Evolutionary conservation across 2,113 vertebrate species (phyloP).

Genomic region (Heterotis niloticus): DNA sequence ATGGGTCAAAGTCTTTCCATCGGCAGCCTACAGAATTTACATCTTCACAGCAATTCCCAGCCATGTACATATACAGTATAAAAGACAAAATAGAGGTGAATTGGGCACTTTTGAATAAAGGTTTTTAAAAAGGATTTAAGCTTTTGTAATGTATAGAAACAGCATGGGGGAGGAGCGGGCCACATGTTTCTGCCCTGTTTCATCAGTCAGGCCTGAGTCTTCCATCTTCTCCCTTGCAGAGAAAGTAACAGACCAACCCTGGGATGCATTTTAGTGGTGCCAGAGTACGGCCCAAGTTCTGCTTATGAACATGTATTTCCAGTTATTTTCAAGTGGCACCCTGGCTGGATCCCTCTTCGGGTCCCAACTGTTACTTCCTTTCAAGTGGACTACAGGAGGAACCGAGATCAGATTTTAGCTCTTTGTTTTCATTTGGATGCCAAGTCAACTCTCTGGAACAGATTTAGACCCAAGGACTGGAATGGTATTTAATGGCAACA

Average conservation of each 20-base stretch:
- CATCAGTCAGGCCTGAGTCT: neutral
- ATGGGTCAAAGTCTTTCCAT: no score
- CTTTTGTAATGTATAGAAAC: neutral
- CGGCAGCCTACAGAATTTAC: no score
- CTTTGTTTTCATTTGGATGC: slow-evolving; percentile 5
- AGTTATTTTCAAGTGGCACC: slow-evolving; percentile 11
- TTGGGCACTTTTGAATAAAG: no score
- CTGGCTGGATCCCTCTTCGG: neutral
- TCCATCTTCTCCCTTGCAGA: neutral
- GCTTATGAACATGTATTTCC: neutral
- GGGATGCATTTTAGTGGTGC: neutral
- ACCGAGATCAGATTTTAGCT: slow-evolving; percentile 10
- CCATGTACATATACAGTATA: no score
- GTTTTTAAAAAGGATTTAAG: neutral
- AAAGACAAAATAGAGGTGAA: no score
- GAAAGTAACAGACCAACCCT: neutral
- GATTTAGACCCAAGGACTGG: neutral
- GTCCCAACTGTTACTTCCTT: slow-evolving; percentile 15
- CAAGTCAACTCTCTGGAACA: neutral
- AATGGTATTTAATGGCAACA: neutral
- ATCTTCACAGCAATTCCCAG: no score
- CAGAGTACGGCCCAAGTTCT: neutral
- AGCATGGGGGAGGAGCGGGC: neutral
- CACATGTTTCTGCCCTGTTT: neutral
- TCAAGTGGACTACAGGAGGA: neutral